Percentiles rank a stretch among this genome's conserved stretches.
Conservation (phyloP, 1,140 invertebrate genomes). For the Eueides isabella region DNA sequence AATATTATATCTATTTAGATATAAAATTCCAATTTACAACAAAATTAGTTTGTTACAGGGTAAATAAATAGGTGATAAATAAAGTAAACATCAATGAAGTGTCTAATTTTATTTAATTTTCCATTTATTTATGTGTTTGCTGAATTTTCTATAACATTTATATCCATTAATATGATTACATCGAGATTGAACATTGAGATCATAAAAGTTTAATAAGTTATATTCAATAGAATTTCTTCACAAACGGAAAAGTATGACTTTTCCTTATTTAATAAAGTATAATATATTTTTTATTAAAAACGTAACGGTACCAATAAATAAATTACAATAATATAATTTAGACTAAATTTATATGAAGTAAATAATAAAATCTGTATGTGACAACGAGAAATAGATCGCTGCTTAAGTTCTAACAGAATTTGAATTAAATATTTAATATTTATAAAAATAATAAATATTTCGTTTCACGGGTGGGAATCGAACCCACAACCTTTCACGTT, state of each 20-base stretch:
- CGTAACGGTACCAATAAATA: neutral
- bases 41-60: neutral
- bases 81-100: constrained; percentile 32
- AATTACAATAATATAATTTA: neutral
- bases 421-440: too few relatives aligned
- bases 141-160: constrained; percentile 35
- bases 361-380: neutral
- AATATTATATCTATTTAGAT: too few relatives aligned
- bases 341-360: neutral
- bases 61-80: constrained; percentile 4
- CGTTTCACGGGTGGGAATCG: too few relatives aligned
- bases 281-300: neutral
- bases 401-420: neutral
- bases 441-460: too few relatives aligned
- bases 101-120: constrained; percentile 33
- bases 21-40: too few relatives aligned
- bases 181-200: constrained; percentile 25
- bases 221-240: neutral
- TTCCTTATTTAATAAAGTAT: neutral
- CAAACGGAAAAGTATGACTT: neutral
- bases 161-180: neutral
- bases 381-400: neutral
- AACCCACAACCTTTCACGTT: too few relatives aligned
- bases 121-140: constrained; percentile 38
- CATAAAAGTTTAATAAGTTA: neutral